A percentile compares a stretch with the other conserved stretches of the same genome.
Conservation (phyloP, 92 coral and sea anemone species). For the Heteractis magnifica region DNA sequence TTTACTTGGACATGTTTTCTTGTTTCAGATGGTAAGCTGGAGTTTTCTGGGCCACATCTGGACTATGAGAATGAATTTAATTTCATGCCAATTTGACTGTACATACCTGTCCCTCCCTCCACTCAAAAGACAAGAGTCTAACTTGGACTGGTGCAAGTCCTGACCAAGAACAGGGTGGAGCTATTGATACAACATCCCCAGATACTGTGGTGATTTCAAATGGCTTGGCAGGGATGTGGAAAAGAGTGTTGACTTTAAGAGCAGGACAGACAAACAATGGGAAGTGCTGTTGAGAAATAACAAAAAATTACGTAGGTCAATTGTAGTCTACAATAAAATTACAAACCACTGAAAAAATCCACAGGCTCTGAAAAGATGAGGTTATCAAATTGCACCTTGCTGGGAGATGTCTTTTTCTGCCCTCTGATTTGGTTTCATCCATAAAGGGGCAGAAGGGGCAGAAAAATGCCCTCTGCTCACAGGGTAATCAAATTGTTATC, state of each 20-base stretch:
- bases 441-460: no score
- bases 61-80: not conserved
- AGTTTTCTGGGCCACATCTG: no score
- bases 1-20: no score
- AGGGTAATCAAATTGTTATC: no score
- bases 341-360: no score
- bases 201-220: conserved; percentile 55
- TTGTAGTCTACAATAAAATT: no score
- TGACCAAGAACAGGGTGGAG: conserved; percentile 98
- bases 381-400: not conserved
- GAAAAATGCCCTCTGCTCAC: no score
- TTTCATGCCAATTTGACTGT: no score
- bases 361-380: not conserved
- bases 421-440: no score
- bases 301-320: not conserved
- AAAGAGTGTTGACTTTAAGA: conserved; percentile 76
- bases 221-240: conserved; percentile 82
- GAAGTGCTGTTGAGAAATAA: conserved; percentile 61
- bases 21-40: no score
- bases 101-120: conserved; percentile 94
- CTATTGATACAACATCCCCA: conserved; percentile 68
- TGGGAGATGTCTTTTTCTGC: no score
- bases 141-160: conserved; percentile 94
- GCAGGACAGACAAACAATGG: conserved; percentile 86
- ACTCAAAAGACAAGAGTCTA: conserved; percentile 81